Percentiles rank a stretch among this genome's conserved stretches.
phyloP scores from a whole-genome alignment of 2,113 vertebrate genomes.

The Athene cunicularia region DNA sequence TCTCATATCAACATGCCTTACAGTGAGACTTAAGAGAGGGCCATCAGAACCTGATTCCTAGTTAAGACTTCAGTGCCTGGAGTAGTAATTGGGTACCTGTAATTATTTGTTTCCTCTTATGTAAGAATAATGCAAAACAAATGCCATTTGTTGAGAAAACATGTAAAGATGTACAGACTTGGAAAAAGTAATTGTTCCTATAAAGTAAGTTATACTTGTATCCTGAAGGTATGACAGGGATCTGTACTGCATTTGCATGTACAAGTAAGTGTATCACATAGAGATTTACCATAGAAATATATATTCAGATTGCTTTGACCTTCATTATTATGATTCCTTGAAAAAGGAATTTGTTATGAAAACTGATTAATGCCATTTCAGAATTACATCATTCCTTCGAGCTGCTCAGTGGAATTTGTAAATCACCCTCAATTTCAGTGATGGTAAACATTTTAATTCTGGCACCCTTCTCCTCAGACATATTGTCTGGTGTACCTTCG shows the following conservation, averaged over 20 bases:
- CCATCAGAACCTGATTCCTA: background rate
- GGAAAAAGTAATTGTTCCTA: background rate
- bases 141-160: background rate
- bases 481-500: background rate
- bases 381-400: background rate
- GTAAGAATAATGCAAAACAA: background rate
- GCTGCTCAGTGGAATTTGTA: background rate
- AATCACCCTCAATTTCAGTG: background rate
- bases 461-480: background rate
- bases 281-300: background rate
- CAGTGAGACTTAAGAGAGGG: background rate
- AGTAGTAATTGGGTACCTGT: background rate
- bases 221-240: background rate
- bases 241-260: background rate
- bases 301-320: background rate
- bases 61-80: background rate
- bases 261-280: background rate
- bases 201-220: background rate
- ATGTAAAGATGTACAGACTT: background rate
- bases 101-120: constrained; percentile 25
- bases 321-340: background rate
- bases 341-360: background rate
- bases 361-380: background rate
- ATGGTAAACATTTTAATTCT: background rate
- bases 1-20: constrained; percentile 4